Percentiles rank a stretch among this genome's conserved stretches.
phyloP scores from a whole-genome alignment of 2,113 vertebrate species.

The Hystrix brachyura region DNA sequence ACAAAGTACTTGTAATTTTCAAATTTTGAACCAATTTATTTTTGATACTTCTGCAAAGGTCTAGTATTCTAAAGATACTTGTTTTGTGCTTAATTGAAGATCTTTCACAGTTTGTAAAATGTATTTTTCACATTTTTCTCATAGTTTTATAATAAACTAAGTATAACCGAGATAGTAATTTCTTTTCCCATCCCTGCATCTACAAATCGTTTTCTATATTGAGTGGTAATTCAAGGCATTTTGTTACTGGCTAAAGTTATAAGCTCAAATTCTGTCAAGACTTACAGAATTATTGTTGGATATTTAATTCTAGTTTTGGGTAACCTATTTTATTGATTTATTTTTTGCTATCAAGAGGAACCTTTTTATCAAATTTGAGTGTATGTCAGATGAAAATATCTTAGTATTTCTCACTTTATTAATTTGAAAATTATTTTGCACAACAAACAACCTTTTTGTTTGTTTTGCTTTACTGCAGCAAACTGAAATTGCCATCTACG shows the following conservation, averaged over 20 bases:
- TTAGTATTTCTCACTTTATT: neutral
- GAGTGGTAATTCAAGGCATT: neutral
- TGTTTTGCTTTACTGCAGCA: constrained; percentile 2
- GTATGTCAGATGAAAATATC: constrained; percentile 19
- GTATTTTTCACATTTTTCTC: neutral
- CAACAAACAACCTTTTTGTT: neutral
- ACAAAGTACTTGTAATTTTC: constrained; percentile 6
- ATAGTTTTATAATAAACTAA: neutral
- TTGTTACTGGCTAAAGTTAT: neutral
- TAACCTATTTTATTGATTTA: neutral
- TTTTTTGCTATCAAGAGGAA: neutral
- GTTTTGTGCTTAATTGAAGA: neutral
- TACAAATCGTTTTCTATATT: constrained; percentile 31
- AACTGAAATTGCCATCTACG: neutral
- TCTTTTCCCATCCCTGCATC: neutral
- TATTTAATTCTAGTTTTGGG: constrained; percentile 22
- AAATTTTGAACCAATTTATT: constrained; percentile 25
- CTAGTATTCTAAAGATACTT: constrained; percentile 42
- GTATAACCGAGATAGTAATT: neutral
- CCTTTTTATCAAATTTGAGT: neutral
- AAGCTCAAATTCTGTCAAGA: neutral
- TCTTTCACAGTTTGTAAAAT: constrained; percentile 29
- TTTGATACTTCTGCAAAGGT: constrained; percentile 31
- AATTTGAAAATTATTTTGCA: neutral
- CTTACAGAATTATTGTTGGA: neutral